Base-by-base conservation (phyloP, 2,888 invertebrate genomes). In the Synanthedon vespiformis region DNA sequence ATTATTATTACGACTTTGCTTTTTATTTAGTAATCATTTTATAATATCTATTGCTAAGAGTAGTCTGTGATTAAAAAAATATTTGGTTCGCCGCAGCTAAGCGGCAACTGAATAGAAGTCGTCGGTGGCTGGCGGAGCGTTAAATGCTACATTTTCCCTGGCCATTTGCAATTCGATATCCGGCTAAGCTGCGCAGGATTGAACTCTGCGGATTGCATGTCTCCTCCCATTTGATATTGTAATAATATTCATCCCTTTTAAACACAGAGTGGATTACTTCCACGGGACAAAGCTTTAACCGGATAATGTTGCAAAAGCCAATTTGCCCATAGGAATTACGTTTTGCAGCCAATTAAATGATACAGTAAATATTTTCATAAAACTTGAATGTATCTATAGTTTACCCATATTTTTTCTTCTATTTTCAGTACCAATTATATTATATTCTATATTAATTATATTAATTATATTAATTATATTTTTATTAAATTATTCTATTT, bases 81-180 rank as follows among this genome's bases (percentile, higher is more conserved):
- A 34, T 8, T 2, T 34, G 34, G 67, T 78, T 78, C 78, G 64
- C 34, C 69, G 53, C 60, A 67, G 54, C 56, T 52, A 76, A 56
- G 40, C 68, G 62, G 72, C 58, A 65, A 54, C 56, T 55, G 55
- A 57, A 69, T 72, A 61, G 67, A 72, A 82, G 80, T 79, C 77
- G 72, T 77, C 74, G 74, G 70, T 77, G 80, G 80, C 82, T 76
- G 79, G 77, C 70, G 76, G 77, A 74, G 78, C 83, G 80, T 81
- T 85, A 82, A 83, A 85, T 76, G 77, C 77, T 77, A 80, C 80
- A 80, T 80, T 83, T 84, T 82, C 83, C 76, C 72, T 68, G 68
- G 74, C 77, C 77, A 83, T 86, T 82, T 82, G 83, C 80, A 82
- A 82, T 83, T 83, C 78, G 81, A 84, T 85, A 82, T 80, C 74